These are phyloP conservation scores for Cheilosia vulpina DNA, from an alignment of 2,888 invertebrate genomes.

Conservation along the genomic window DNA sequence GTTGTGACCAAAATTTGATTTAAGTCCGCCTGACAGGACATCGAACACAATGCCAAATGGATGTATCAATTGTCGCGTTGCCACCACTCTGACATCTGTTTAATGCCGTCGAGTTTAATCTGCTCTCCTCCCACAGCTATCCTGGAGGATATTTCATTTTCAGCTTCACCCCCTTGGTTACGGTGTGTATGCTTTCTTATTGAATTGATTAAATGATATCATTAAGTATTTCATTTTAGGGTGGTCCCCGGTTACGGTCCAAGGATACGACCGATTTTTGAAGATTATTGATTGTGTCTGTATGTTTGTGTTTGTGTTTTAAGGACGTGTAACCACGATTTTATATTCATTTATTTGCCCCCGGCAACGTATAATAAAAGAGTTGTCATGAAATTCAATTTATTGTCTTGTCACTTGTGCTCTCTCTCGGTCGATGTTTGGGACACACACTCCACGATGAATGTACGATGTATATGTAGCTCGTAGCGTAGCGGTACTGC, in stretches of 20 bases:
- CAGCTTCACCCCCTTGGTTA: conserved; percentile 21
- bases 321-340: conserved; percentile 43
- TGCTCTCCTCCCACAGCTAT: conserved; percentile 59
- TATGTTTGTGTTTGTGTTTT: neutral
- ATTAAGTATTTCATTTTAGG: conserved; percentile 70
- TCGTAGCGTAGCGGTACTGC: neutral
- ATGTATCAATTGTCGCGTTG: conserved; percentile 64
- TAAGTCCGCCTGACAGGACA: conserved; percentile 45
- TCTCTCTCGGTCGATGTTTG: conserved; percentile 22
- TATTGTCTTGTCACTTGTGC: conserved; percentile 73
- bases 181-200: conserved; percentile 59
- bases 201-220: conserved; percentile 75
- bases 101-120: conserved; percentile 66
- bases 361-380: conserved; percentile 49
- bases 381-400: conserved; percentile 75
- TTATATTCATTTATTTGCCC: conserved; percentile 69
- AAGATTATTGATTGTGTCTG: conserved; percentile 60
- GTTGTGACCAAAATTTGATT: conserved; percentile 69
- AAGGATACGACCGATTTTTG: conserved; percentile 59
- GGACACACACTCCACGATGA: neutral
- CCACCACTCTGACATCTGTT: conserved; percentile 64
- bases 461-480: no score
- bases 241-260: conserved; percentile 43
- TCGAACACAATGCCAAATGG: conserved; percentile 57
- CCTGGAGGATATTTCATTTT: conserved; percentile 45